Evolutionary conservation across 2,888 invertebrate species (phyloP).

Genomic region (Erannis defoliaria): DNA sequence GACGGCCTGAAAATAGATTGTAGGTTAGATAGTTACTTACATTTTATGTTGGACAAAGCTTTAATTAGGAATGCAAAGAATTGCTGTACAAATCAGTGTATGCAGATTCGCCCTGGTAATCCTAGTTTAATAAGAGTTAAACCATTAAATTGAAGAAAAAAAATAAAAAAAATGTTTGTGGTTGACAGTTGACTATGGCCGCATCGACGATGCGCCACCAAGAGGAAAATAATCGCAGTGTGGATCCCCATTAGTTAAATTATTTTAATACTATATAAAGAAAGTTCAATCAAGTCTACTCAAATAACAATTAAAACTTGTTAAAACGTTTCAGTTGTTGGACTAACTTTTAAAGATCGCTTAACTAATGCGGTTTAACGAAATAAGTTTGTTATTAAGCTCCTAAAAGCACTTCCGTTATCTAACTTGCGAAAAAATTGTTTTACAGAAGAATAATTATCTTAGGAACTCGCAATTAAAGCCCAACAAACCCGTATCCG

Average conservation of each 20-base stretch:
- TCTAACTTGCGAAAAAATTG: not conserved
- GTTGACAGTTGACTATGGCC: no score
- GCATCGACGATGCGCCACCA: no score
- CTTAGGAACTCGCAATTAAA: slow-evolving; percentile 6
- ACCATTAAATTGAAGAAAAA: no score
- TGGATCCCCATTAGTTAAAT: not conserved
- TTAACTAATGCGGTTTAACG: not conserved
- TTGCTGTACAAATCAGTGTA: no score
- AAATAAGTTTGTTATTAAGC: slow-evolving; percentile 10
- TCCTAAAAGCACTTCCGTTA: slow-evolving; percentile 4
- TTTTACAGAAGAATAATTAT: not conserved
- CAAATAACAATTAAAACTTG: not conserved
- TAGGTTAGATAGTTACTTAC: no score
- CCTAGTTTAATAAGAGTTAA: no score
- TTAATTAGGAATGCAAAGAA: no score
- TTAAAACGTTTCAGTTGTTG: not conserved
- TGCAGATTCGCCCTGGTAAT: no score
- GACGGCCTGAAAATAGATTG: no score
- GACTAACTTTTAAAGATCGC: not conserved
- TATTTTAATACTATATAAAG: not conserved
- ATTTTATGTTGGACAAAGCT: no score
- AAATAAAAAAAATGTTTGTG: not conserved
- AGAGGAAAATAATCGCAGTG: no score
- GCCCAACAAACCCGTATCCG: slow-evolving; percentile 26
- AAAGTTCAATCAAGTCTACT: not conserved